phyloP scores from a whole-genome alignment of 2,113 vertebrate species.

The Callipepla squamata region DNA sequence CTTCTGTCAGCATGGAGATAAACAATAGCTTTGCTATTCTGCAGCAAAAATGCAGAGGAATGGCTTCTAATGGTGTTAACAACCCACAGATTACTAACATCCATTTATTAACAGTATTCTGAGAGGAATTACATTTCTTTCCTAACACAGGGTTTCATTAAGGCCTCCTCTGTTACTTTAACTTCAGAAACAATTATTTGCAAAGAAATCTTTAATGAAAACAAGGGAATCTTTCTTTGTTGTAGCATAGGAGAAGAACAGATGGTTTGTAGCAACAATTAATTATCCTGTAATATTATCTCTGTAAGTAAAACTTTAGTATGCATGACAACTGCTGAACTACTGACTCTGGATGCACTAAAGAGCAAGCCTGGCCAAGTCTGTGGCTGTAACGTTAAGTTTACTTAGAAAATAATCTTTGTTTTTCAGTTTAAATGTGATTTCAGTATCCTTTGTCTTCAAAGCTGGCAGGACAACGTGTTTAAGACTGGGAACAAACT shows the following conservation, averaged over 20 bases:
- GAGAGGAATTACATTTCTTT: constrained; percentile 2
- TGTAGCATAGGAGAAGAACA: constrained; percentile 20
- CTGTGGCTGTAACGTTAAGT: background rate
- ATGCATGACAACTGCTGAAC: background rate
- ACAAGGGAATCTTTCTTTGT: constrained; percentile 1
- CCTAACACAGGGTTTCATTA: background rate
- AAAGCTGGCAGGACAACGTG: background rate
- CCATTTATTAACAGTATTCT: background rate
- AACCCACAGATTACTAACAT: background rate
- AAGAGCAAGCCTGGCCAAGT: background rate
- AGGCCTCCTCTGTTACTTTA: background rate
- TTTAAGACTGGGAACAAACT: background rate
- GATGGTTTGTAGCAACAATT: constrained; percentile 50
- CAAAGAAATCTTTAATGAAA: constrained; percentile 45
- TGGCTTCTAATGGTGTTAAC: constrained; percentile 5
- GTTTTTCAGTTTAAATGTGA: background rate
- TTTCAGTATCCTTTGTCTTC: background rate
- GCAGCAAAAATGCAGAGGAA: constrained; percentile 2
- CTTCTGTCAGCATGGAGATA: background rate
- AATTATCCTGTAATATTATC: constrained; percentile 21
- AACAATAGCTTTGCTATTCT: constrained; percentile 6
- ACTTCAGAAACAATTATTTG: constrained; percentile 54
- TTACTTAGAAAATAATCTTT: background rate
- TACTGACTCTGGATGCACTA: background rate
- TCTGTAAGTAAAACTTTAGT: background rate